Conservation (phyloP, 1,140 invertebrate species). For the Dinoponera quadriceps region DNA sequence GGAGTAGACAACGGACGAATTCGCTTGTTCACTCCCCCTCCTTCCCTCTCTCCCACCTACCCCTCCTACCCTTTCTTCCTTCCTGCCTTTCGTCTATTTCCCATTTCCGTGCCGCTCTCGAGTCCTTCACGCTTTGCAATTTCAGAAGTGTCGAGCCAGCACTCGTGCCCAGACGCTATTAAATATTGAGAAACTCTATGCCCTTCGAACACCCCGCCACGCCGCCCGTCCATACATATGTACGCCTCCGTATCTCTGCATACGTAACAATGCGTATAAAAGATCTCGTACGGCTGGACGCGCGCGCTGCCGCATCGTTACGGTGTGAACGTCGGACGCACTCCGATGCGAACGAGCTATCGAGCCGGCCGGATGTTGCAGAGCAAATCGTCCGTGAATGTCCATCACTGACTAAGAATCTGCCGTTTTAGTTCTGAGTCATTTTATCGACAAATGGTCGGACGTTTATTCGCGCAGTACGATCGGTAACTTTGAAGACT, state of each 20-base stretch:
- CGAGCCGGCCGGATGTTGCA: too few relatives aligned
- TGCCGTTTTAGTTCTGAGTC: too few relatives aligned
- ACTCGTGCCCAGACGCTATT: constrained; percentile 83
- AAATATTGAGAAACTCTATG: constrained; percentile 83
- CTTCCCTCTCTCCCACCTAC: not conserved
- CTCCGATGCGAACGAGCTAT: constrained; percentile 4
- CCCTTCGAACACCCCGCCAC: constrained; percentile 32
- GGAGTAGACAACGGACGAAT: constrained; percentile 46
- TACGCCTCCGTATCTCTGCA: constrained; percentile 1
- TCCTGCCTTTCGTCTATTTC: constrained; percentile 66
- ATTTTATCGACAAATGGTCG: too few relatives aligned
- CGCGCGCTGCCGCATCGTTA: not conserved
- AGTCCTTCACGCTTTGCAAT: constrained; percentile 80
- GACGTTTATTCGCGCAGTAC: too few relatives aligned
- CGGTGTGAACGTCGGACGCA: not conserved
- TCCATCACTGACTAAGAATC: too few relatives aligned
- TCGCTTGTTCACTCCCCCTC: not conserved
- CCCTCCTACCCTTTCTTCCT: constrained; percentile 1
- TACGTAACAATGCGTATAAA: constrained; percentile 32
- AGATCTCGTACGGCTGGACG: constrained; percentile 8
- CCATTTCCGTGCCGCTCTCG: constrained; percentile 61
- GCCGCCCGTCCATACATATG: not conserved
- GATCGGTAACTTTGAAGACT: too few relatives aligned
- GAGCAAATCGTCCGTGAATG: too few relatives aligned
- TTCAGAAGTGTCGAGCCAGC: constrained; percentile 85